phyloP scores from a whole-genome alignment of 2,888 invertebrate species.

The Acrobasis consociella region DNA sequence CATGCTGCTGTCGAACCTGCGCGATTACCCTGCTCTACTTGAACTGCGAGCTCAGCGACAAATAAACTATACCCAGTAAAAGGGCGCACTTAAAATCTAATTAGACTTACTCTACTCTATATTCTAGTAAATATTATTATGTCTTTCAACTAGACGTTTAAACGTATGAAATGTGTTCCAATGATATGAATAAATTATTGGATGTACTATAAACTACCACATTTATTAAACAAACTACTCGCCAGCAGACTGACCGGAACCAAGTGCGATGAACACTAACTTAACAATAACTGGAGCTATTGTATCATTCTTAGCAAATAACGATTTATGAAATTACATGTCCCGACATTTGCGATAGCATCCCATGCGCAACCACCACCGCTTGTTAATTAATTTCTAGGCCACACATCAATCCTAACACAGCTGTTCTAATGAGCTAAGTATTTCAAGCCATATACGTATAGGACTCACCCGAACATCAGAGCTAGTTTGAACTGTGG shows the following conservation, averaged over 20 bases:
- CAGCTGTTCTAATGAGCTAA: too few species aligned
- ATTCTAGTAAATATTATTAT: constrained; percentile 65
- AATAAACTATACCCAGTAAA: constrained; percentile 51
- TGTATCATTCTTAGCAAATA: not conserved
- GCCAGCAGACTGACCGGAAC: constrained; percentile 27
- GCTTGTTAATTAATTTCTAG: too few species aligned
- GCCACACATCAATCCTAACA: too few species aligned
- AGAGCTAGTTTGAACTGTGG: too few species aligned
- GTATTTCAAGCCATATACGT: too few species aligned
- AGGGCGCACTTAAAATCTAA: constrained; percentile 59
- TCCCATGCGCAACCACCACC: too few species aligned
- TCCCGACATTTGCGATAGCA: too few species aligned
- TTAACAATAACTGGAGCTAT: not conserved
- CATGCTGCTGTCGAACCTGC: not conserved
- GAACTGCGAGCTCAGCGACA: constrained; percentile 30
- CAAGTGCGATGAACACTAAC: not conserved
- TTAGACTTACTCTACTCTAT: constrained; percentile 59
- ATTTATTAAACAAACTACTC: constrained; percentile 33
- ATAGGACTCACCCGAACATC: too few species aligned
- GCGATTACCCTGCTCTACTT: constrained; percentile 14
- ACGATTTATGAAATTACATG: too few species aligned
- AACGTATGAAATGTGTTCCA: constrained; percentile 75
- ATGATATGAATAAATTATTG: constrained; percentile 76
- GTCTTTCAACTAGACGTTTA: constrained; percentile 70
- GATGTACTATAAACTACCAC: constrained; percentile 50